Base-by-base conservation (phyloP, 2,797 vertebrate genomes). In the Austrolebias charrua region DNA sequence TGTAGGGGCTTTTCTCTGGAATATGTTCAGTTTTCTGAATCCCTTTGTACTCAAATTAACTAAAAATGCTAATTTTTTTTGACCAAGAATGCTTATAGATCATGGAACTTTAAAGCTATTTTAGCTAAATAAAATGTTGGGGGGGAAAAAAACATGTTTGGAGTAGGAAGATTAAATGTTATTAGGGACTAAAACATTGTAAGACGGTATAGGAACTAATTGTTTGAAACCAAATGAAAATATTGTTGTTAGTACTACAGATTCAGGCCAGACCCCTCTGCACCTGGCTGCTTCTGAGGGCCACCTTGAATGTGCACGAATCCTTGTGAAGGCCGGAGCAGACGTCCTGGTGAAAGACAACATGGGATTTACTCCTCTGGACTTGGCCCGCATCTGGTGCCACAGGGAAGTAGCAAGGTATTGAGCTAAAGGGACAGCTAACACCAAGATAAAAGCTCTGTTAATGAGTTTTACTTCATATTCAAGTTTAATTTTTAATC, bases 231-330 rank as follows among this genome's bases (percentile, higher is more conserved):
- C 43, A 24, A 14, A 65, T 35, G n/a, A 4, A 12, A 24, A 1
- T 48, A 33, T 14, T 47, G 29, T n/a, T 45, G 55, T 5, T 74
- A 92, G 91, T 0, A 54, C 72, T 60, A 84, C 88, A 60, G 57
- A 79, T 45, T 57, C 69, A 5, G 90, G 85, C 14, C 28, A 76
- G 65, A 91, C 88, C 0, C 84, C 89, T 0, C 77, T 93, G 66
- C 92, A 93, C 76, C 42, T 85, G 77, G 91, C 91, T 0, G 85
- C 84, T 31, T 69, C 87, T 7, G 75, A 84, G 55, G 92, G 90
- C 18, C 70, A 91, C 49, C 58, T 76, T 56, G 77, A 88, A n/a
- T 91, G 88, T 49, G 38, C 59, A 0, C 42, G 86, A 77, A 65
- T 63, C 4, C 84, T 92, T 0, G 68, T 91, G 49, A 55, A 75